Base-by-base conservation (phyloP, 2,888 invertebrate species). In the Oligia strigilis region DNA sequence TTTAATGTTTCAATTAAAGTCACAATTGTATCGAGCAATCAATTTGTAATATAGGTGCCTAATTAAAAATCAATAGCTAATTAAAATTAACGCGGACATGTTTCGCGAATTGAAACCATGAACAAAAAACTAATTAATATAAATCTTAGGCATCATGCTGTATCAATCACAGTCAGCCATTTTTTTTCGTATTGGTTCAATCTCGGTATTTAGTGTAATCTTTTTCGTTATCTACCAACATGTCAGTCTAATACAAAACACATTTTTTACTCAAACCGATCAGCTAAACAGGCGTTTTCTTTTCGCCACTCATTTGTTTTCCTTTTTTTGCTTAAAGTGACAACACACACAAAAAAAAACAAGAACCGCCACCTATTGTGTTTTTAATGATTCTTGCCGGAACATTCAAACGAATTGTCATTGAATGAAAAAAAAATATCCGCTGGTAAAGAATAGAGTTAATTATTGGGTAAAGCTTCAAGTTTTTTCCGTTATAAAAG, bases 341-440 rank as follows among this genome's bases (percentile, higher is more conserved):
- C 40, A 55, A 23, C 9, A 69, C 49, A 80, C 73, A 85, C n/a
- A n/a, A 85, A 82, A 83, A 83, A 83, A 88, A 62, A 77, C 76
- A 80, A 87, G 70, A 74, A 77, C 64, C 40, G 55, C 29, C 11
- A 40, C 29, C 80, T 66, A 82, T 87, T 86, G 84, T 89, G 73
- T 79, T 66, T 80, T 52, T 87, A 88, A 87, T 87, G 77, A 85
- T 84, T 74, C 58, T 82, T 79, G 73, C 77, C 77, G 88, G 49
- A 78, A 85, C 81, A 76, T 65, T 62, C 36, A 72, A 77, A 74
- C 43, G 60, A 71, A 71, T 83, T 83, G 88, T 88, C 89, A 86
- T 80, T 77, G 69, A 70, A 67, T 36, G 67, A 81, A 83, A 85
- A 81, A 62, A 80, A 72, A n/a, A 43, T 49, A 77, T 75, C 64